phyloP scores from a whole-genome alignment of 1,140 invertebrate genomes.

The Eupristina koningsbergeri region DNA sequence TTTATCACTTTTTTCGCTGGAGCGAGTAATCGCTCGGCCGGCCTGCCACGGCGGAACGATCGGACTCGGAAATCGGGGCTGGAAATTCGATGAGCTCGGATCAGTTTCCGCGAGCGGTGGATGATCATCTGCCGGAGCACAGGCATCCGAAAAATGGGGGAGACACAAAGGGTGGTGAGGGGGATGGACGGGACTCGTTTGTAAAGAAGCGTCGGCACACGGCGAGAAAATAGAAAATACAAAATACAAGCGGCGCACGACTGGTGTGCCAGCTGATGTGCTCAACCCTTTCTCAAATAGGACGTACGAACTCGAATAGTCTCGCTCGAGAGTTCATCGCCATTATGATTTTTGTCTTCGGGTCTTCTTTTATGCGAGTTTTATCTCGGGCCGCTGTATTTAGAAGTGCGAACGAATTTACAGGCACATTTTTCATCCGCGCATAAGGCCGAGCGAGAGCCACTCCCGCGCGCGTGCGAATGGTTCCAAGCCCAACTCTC shows the following conservation, averaged over 20 bases:
- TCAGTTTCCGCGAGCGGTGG: background rate
- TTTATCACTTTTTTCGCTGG: background rate
- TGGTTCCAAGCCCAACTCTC: too few species aligned
- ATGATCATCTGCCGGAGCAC: conserved; percentile 6
- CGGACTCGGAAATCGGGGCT: background rate
- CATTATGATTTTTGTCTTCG: conserved; percentile 26
- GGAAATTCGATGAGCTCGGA: background rate
- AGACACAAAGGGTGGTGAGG: background rate
- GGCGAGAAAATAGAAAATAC: conserved; percentile 6
- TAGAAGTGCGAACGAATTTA: conserved; percentile 21
- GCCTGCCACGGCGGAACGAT: too few species aligned
- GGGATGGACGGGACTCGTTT: background rate
- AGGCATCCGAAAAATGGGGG: background rate
- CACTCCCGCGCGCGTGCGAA: background rate
- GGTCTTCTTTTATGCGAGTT: background rate
- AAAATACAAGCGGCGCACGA: too few species aligned
- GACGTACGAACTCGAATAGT: conserved; percentile 5
- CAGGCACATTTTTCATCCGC: conserved; percentile 9
- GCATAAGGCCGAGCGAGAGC: background rate
- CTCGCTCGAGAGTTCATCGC: conserved; percentile 8
- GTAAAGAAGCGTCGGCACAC: conserved; percentile 21
- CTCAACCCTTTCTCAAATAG: conserved; percentile 25
- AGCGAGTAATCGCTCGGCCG: too few species aligned
- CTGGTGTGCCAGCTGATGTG: conserved; percentile 15
- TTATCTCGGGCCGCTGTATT: too few species aligned